Conservation (phyloP, 2,113 vertebrate species). For the Salvelinus fontinalis region DNA sequence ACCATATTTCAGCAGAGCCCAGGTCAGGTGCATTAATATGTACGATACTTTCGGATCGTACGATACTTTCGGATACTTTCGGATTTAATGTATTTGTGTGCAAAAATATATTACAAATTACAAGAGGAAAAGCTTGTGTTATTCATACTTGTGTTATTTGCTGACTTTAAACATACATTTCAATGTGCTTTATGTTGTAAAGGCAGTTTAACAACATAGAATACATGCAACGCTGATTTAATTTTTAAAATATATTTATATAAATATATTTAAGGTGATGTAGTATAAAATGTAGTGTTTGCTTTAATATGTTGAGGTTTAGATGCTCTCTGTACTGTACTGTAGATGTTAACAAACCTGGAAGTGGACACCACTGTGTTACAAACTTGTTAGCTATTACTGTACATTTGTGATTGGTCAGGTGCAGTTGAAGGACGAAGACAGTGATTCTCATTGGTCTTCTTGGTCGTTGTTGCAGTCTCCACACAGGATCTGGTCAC, state of each 20-base stretch:
- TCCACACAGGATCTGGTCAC: constrained; percentile 85
- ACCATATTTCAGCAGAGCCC: background rate
- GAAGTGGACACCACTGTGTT: background rate
- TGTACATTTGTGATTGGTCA: background rate
- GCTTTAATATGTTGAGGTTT: constrained; percentile 25
- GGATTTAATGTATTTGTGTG: constrained; percentile 14
- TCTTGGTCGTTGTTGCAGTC: constrained; percentile 86
- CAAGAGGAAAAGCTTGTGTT: background rate
- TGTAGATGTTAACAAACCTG: background rate
- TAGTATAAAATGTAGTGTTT: too few species aligned
- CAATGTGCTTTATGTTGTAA: constrained; percentile 13
- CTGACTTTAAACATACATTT: constrained; percentile 38
- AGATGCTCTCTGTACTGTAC: constrained; percentile 3
- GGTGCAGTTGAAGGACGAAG: background rate
- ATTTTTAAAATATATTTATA: background rate
- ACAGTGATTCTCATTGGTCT: constrained; percentile 48
- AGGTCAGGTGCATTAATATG: background rate
- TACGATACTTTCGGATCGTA: background rate
- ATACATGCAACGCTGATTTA: constrained; percentile 24
- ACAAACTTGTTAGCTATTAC: background rate
- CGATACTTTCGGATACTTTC: too few species aligned
- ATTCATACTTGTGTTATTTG: constrained; percentile 21
- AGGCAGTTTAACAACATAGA: background rate
- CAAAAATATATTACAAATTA: constrained; percentile 24
- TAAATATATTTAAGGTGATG: background rate